Evolutionary conservation across 2,113 vertebrate species (phyloP), one percentile per base, ranked within the genome.

Genomic region (Chaenogobius annularis): DNA sequence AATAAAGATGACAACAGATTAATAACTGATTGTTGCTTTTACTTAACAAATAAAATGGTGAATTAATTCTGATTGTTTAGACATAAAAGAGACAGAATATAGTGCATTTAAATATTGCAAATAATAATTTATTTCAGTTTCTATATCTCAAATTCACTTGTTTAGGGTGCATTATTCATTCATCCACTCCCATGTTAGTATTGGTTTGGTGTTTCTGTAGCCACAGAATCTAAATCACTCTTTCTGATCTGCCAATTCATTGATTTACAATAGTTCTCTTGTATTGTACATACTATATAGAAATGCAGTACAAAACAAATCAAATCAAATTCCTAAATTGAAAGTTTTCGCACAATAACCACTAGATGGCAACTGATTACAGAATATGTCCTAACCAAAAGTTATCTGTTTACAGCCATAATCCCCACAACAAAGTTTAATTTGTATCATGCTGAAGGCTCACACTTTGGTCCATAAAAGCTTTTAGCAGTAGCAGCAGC

Each of bases 401-500:
- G 72, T 85, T 85, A 58, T 85, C 63, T 59, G 52, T 82, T 84
- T 67, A 63, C 54, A 85, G 61, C 62, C 55, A 73, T 79, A 85
- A 83, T 73, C 23, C 66, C 43, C 64, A 31, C 20, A 75, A 75
- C 62, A 72, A 73, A 73, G 74, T 82, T 88, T 92, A 87, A 90
- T 90, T 90, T 83, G 71, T 86, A 90, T 84, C 88, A 89, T 84
- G 77, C 84, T 75, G 78, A 80, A 73, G 74, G 80, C 75, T 83
- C 86, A 79, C 85, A 75, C 85, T 83, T 64, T 65, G 62, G 73
- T 87, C 88, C 77, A 86, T 88, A 90, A 91, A 91, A 92, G 88
- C 90, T 92, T 91, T 91, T 91, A 91, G 91, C 83, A 83, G n/a
- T n/a, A n/a, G 86, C 79, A 68, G 81, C 79, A 80, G 76, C 84